Conservation (phyloP, 2,888 invertebrate species). For the Eilema caniola region DNA sequence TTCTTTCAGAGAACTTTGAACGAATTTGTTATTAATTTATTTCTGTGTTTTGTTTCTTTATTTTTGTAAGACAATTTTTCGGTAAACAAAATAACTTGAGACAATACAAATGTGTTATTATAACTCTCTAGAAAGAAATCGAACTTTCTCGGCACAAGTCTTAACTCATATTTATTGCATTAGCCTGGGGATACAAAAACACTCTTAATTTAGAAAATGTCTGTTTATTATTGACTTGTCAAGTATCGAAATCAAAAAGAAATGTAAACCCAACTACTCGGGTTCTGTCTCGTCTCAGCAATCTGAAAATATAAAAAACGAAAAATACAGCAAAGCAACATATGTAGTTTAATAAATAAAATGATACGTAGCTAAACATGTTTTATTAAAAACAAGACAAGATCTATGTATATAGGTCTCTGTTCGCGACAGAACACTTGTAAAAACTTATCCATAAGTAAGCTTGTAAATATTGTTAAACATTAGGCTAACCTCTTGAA, state of each 20-base stretch:
- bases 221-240: background rate
- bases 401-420: no score
- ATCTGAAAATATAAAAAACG: background rate
- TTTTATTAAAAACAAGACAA: background rate
- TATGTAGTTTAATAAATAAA: no score
- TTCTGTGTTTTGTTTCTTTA: constrained; percentile 7
- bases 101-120: background rate
- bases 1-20: constrained; percentile 7
- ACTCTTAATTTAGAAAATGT: background rate
- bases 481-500: no score
- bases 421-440: no score
- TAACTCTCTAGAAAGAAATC: background rate
- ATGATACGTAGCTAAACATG: background rate
- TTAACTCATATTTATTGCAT: constrained; percentile 5
- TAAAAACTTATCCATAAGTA: no score
- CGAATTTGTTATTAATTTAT: constrained; percentile 6
- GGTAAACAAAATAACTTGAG: background rate
- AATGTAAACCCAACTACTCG: background rate
- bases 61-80: background rate
- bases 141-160: constrained; percentile 1
- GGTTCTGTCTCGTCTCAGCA: background rate
- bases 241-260: background rate
- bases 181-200: background rate
- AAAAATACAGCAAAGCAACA: background rate
- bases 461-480: no score